Base-by-base conservation (phyloP, 2,797 vertebrate genomes). In the Phoebastria nigripes region DNA sequence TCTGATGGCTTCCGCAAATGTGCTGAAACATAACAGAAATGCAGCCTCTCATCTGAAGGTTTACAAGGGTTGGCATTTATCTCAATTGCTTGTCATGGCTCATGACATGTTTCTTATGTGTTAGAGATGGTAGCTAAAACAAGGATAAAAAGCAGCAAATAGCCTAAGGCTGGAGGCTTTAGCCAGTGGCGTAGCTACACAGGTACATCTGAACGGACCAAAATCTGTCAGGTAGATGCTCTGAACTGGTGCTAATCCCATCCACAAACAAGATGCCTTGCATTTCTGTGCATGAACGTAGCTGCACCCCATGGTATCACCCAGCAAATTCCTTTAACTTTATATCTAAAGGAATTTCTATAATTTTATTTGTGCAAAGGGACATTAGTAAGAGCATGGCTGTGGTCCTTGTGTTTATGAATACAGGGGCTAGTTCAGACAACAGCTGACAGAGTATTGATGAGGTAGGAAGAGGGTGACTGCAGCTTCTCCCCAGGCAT, bases 71-170 rank as follows among this genome's bases (percentile, higher is more conserved):
- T 94, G 89, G 78, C 84, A 44, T 87, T 92, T 92, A 39, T 92
- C 92, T 92, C 78, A 79, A 37, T 94, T 93, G 63, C 77, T 89
- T 89, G 78, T 91, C 63, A 52, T 46, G 83, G 63, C 87, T 95
- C 71, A 11, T 82, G 90, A 80, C 78, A 25, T 85, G 89, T 89
- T 87, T 92, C 77, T 66, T 66, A 29, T 49, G 70, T 26, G 25
- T 77, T 90, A 62, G 83, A 63, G 81, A 62, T 33, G 59, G 87
- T 77, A 84, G 76, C 78, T 95, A 71, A 92, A 90, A 66, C 87
- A 85, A 87, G 84, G 90, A 85, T 80, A 63, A 93, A 88, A 91
- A 80, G 14, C 71, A 59, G 67, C 87, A 92, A 96, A 93, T 82
- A 92, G 78, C 86, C 90, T 77, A 35, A 87, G 90, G 86, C 89